Conservation (phyloP, 2,888 invertebrate species). For the Bhutanitis thaidina region DNA sequence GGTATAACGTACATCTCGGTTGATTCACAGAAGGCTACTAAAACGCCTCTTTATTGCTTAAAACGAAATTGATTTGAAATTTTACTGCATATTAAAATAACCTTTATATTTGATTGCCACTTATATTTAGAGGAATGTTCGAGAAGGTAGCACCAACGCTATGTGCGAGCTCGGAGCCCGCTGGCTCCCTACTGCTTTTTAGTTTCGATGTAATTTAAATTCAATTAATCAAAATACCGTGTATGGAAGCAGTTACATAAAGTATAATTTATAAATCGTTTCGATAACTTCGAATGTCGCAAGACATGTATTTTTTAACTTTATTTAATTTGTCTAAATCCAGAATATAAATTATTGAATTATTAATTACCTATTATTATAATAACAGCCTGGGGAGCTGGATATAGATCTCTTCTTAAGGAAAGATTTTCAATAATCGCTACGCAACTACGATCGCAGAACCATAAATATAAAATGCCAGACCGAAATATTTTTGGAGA, state of each 20-base stretch:
- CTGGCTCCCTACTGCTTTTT: constrained; percentile 52
- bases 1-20: constrained; percentile 39
- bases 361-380: no score
- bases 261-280: background rate
- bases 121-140: constrained; percentile 40
- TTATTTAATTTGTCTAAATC: no score
- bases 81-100: constrained; percentile 76
- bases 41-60: constrained; percentile 59
- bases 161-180: constrained; percentile 32
- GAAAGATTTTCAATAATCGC: no score
- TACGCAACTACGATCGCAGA: no score
- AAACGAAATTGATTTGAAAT: constrained; percentile 73
- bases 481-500: no score
- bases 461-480: no score
- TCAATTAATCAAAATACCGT: constrained; percentile 40
- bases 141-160: constrained; percentile 26
- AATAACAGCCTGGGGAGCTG: no score
- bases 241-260: constrained; percentile 4
- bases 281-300: background rate
- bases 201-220: constrained; percentile 58
- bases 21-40: constrained; percentile 61
- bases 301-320: no score
- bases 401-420: no score
- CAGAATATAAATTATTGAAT: no score
- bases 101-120: constrained; percentile 66